Percentiles rank a stretch among this genome's conserved stretches.
Conservation (phyloP, 2,113 vertebrate species). For the Nestor notabilis region DNA sequence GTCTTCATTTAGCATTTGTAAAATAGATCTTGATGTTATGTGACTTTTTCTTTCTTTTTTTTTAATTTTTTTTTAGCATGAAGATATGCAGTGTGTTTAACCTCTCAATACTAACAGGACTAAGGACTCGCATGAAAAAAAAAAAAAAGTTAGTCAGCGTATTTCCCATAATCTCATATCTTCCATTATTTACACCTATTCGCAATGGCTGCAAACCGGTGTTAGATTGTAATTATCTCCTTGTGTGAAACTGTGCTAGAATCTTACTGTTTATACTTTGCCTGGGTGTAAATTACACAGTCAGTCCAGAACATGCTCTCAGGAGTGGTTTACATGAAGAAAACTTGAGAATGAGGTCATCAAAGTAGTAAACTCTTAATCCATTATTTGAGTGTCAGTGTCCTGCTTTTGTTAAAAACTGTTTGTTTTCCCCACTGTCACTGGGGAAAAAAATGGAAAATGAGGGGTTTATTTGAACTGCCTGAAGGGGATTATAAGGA, state of each 20-base stretch:
- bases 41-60: not conserved
- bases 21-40: not conserved
- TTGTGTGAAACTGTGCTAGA: not conserved
- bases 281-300: not conserved
- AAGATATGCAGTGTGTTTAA: not conserved
- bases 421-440: not conserved
- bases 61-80: not conserved
- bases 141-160: not conserved
- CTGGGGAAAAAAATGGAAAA: not conserved
- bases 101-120: not conserved
- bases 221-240: slow-evolving; percentile 12
- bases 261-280: not conserved
- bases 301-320: not conserved
- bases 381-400: not conserved
- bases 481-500: not conserved
- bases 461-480: not conserved
- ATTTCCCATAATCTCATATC: not conserved
- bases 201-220: not conserved
- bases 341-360: not conserved
- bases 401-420: not conserved
- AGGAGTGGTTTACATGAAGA: not conserved
- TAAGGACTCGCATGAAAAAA: not conserved
- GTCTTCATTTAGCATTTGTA: not conserved
- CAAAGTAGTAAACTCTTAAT: not conserved
- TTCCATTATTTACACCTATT: not conserved